phyloP scores from a whole-genome alignment of 2,888 invertebrate genomes.

The Asteroscopus sphinx region DNA sequence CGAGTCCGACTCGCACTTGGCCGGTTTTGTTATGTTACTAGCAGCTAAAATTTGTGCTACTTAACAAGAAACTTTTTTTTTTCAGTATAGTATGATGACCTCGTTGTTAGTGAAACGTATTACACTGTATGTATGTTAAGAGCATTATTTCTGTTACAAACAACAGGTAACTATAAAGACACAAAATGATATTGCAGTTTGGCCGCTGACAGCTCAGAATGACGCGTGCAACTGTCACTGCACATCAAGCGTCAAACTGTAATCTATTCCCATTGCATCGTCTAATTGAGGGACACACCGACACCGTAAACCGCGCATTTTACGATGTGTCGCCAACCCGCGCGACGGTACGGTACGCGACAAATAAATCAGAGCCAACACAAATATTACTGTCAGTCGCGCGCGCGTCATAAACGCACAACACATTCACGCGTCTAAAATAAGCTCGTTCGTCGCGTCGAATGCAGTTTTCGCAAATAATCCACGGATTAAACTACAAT shows the following conservation, averaged over 20 bases:
- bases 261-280: constrained; percentile 56
- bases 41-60: no score
- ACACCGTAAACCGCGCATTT: constrained; percentile 72
- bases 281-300: constrained; percentile 70
- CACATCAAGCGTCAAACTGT: constrained; percentile 58
- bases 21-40: no score
- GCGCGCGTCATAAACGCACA: constrained; percentile 73
- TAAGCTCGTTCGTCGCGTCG: constrained; percentile 62
- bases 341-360: constrained; percentile 61
- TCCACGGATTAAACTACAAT: constrained; percentile 79
- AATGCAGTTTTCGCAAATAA: constrained; percentile 81
- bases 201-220: constrained; percentile 27
- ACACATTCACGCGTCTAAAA: constrained; percentile 61
- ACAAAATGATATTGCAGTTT: constrained; percentile 30
- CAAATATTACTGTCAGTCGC: constrained; percentile 80
- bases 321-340: constrained; percentile 69
- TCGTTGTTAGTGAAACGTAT: no score
- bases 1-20: no score
- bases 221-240: constrained; percentile 48
- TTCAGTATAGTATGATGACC: no score
- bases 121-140: no score
- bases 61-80: no score
- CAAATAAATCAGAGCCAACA: constrained; percentile 81
- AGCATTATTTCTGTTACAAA: constrained; percentile 10
- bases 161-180: constrained; percentile 45